phyloP scores from a whole-genome alignment of 2,888 invertebrate species.

The Noctua janthe region DNA sequence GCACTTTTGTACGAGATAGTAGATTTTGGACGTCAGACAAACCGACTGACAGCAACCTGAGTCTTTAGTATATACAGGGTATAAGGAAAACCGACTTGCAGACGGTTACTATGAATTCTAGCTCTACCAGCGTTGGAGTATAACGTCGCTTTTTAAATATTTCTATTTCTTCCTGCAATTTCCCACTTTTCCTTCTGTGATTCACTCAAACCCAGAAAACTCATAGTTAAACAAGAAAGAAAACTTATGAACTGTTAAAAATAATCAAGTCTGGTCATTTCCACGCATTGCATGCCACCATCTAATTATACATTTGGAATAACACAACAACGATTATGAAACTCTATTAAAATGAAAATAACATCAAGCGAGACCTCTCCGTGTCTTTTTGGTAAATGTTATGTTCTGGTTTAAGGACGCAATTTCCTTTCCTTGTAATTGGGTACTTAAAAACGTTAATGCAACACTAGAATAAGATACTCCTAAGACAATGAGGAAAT shows the following conservation, averaged over 20 bases:
- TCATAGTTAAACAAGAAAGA: neutral
- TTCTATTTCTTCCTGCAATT: neutral
- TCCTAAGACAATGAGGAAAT: conserved; percentile 20
- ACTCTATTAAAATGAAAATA: conserved; percentile 40
- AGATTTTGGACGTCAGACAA: neutral
- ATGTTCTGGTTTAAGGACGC: conserved; percentile 36
- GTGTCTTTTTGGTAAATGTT: conserved; percentile 29
- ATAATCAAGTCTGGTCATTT: neutral
- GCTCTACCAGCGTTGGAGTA: neutral
- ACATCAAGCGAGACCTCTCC: conserved; percentile 30
- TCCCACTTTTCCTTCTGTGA: neutral
- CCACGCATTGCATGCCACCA: neutral
- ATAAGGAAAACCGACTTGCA: neutral
- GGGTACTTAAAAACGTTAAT: conserved; percentile 52
- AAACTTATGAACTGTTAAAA: neutral
- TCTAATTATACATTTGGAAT: conserved; percentile 26
- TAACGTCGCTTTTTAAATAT: too few relatives aligned
- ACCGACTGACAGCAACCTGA: neutral
- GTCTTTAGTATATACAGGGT: neutral
- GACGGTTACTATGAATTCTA: neutral
- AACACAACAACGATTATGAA: conserved; percentile 38
- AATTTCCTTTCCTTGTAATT: conserved; percentile 51
- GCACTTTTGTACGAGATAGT: neutral
- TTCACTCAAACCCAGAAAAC: neutral
- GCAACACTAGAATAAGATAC: conserved; percentile 17